Conservation (phyloP, 2,888 invertebrate species). For the Lathronympha strigana region DNA sequence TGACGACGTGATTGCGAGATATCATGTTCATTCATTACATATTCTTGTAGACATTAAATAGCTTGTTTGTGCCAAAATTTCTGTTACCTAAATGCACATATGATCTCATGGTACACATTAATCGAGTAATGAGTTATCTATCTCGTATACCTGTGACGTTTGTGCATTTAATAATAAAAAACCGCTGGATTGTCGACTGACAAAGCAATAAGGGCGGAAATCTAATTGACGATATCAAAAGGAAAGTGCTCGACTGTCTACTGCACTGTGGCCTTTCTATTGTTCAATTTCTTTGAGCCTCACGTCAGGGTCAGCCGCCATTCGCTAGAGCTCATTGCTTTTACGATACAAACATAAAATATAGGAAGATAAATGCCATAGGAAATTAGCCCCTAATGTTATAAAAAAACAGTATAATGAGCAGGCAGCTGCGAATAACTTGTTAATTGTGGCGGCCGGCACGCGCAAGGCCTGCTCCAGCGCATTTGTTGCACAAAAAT, state of each 20-base stretch:
- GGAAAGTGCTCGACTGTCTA: constrained; percentile 20
- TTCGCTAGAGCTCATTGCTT: not conserved
- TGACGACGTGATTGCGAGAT: not conserved
- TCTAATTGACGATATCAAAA: constrained; percentile 34
- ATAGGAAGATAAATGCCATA: not conserved
- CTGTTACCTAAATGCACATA: not conserved
- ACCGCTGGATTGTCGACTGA: not conserved
- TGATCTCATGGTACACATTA: not conserved
- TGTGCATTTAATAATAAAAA: constrained; percentile 3
- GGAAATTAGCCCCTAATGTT: constrained; percentile 4
- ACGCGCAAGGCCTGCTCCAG: constrained; percentile 54
- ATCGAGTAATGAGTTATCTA: too few species aligned
- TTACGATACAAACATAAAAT: not conserved
- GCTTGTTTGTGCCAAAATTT: not conserved
- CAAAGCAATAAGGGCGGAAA: constrained; percentile 15
- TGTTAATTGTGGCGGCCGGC: constrained; percentile 58
- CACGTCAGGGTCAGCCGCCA: not conserved
- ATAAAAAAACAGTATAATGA: constrained; percentile 26
- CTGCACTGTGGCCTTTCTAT: constrained; percentile 31
- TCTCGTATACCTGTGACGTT: too few species aligned
- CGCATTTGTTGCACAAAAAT: constrained; percentile 24
- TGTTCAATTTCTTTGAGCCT: constrained; percentile 1
- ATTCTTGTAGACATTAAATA: not conserved
- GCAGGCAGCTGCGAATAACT: constrained; percentile 54
- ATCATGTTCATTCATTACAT: not conserved